Evolutionary conservation across 2,888 invertebrate genomes (phyloP).

Genomic region (Amiota minor): DNA sequence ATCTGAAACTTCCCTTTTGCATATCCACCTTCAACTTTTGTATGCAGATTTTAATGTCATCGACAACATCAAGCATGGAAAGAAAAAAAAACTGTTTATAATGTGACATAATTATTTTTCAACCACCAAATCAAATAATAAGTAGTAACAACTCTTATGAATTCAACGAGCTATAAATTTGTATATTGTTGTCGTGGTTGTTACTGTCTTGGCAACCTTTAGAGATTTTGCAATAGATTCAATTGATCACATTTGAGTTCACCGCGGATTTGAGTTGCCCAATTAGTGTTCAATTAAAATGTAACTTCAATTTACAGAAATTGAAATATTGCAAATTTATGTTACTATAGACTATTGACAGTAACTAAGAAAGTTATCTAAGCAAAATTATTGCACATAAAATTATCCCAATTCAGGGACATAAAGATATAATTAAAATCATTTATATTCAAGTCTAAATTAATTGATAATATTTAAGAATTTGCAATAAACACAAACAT

Average conservation of each 20-base stretch:
- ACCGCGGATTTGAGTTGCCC: background rate
- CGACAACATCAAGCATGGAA: background rate
- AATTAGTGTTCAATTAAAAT: slow-evolving; percentile 3
- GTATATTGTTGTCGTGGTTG: background rate
- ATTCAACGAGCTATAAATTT: slow-evolving; percentile 14
- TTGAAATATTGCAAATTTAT: no score
- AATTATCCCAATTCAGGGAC: no score
- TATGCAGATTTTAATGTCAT: background rate
- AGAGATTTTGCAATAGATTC: background rate
- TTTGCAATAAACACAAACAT: no score
- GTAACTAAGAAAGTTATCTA: no score
- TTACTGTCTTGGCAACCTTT: slow-evolving; percentile 2
- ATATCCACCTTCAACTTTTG: background rate
- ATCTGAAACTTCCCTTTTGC: background rate
- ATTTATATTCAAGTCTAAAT: no score
- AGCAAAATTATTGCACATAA: no score
- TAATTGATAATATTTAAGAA: no score
- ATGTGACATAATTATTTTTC: slow-evolving; percentile 31
- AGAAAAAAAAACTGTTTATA: background rate
- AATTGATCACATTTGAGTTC: background rate
- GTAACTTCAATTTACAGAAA: background rate
- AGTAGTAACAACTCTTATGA: background rate
- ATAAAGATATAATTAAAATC: no score
- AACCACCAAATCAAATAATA: slow-evolving; percentile 29
- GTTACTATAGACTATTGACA: no score